phyloP scores from a whole-genome alignment of 1,140 invertebrate genomes.

The Temnothorax curvispinosus region DNA sequence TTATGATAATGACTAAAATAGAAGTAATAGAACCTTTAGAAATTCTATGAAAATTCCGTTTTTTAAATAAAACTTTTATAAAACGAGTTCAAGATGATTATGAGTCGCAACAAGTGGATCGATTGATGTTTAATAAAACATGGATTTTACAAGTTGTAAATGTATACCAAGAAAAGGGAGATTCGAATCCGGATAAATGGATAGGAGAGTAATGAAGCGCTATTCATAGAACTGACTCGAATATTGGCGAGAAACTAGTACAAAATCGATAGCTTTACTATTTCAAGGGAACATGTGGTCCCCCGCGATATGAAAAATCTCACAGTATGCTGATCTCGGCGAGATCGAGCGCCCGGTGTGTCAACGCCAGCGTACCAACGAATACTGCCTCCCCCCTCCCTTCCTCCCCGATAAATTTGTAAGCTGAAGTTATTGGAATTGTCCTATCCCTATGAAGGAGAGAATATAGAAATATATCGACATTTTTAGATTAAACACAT shows the following conservation, averaged over 20 bases:
- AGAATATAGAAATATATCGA: constrained; percentile 61
- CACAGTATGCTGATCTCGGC: neutral
- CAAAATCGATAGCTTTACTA: constrained; percentile 67
- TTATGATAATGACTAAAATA: neutral
- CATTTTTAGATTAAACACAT: constrained; percentile 64
- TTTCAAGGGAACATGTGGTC: neutral
- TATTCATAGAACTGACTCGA: neutral
- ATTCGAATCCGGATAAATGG: constrained; percentile 21
- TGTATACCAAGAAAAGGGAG: neutral
- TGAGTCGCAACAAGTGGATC: neutral
- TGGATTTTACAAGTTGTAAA: neutral
- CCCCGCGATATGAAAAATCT: neutral
- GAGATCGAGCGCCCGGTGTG: constrained; percentile 42
- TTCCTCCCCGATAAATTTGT: constrained; percentile 64
- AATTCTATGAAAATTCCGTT: neutral
- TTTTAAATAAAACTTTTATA: neutral
- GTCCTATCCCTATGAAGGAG: neutral
- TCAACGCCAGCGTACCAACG: constrained; percentile 38
- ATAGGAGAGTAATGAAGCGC: neutral
- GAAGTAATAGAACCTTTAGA: neutral
- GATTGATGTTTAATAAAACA: neutral
- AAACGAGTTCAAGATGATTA: neutral
- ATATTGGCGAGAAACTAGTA: constrained; percentile 51
- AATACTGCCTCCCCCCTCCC: constrained; percentile 37
- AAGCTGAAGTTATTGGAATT: constrained; percentile 68